These are phyloP conservation scores for Xenopus laevis DNA, from an alignment of 2,113 vertebrate species.

Conservation along the genomic window DNA sequence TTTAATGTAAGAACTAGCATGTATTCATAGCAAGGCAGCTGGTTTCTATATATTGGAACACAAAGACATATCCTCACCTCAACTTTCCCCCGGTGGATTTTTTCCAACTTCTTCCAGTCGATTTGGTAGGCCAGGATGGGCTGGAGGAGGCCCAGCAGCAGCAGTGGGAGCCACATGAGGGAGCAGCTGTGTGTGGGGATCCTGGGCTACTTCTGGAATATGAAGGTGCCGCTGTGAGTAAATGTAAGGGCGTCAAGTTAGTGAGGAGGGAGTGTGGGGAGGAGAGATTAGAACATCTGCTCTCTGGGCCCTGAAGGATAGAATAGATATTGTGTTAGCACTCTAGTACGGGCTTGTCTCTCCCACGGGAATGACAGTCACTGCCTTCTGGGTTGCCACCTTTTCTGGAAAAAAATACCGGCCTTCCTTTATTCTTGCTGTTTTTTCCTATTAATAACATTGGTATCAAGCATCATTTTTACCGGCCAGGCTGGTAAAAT, in stretches of 20 bases:
- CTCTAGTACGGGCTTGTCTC: neutral
- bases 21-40: too few relatives aligned
- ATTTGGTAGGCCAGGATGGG: slow-evolving; percentile 60
- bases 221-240: neutral
- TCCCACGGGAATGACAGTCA: neutral
- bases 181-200: neutral
- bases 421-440: too few relatives aligned
- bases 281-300: neutral
- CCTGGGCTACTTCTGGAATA: neutral
- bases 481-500: too few relatives aligned
- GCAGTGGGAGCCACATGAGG: slow-evolving; percentile 59
- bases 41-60: too few relatives aligned
- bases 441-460: too few relatives aligned
- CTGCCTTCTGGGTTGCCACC: too few relatives aligned
- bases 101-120: slow-evolving; percentile 66
- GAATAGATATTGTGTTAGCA: neutral
- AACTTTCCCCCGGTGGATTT: slow-evolving; percentile 78
- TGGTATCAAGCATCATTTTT: too few relatives aligned
- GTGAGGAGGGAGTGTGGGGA: slow-evolving; percentile 20
- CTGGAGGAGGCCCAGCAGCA: slow-evolving; percentile 52
- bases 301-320: neutral
- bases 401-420: too few relatives aligned
- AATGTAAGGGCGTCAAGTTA: slow-evolving; percentile 67
- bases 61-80: slow-evolving; percentile 66
- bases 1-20: too few relatives aligned